These are phyloP conservation scores for Falco cherrug DNA, from an alignment of 2,797 vertebrate genomes.

Conservation along the genomic window DNA sequence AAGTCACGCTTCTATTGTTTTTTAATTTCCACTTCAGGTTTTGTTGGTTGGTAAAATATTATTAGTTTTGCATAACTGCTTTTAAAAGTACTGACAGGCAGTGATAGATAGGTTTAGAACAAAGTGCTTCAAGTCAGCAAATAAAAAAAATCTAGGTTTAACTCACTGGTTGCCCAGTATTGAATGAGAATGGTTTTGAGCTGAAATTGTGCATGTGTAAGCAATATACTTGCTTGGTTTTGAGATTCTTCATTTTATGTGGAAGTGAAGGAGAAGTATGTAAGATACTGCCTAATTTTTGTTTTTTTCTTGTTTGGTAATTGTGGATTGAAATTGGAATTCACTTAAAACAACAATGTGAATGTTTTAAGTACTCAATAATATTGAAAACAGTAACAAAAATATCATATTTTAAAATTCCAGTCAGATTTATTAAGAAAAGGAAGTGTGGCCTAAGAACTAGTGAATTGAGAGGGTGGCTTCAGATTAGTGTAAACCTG, in stretches of 20 bases:
- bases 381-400: not conserved
- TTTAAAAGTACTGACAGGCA: not conserved
- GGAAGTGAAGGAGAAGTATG: not conserved
- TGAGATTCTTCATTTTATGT: not conserved
- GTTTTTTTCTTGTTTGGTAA: not conserved
- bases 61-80: not conserved
- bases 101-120: not conserved
- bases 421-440: not conserved
- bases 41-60: not conserved
- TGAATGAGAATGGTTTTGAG: not conserved
- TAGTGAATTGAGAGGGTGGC: not conserved
- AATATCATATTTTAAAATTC: not conserved
- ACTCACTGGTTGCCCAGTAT: not conserved
- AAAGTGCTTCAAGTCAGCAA: not conserved
- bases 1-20: not conserved
- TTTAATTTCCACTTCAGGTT: constrained; percentile 9
- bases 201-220: not conserved
- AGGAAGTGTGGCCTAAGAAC: not conserved
- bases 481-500: not conserved
- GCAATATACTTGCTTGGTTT: not conserved
- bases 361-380: not conserved
- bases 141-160: not conserved
- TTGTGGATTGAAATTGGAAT: not conserved
- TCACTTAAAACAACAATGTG: not conserved
- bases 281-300: not conserved